A percentile compares a stretch with the other conserved stretches of the same genome.
Conservation (phyloP, 2,113 vertebrate species). For the Archilochus colubris region DNA sequence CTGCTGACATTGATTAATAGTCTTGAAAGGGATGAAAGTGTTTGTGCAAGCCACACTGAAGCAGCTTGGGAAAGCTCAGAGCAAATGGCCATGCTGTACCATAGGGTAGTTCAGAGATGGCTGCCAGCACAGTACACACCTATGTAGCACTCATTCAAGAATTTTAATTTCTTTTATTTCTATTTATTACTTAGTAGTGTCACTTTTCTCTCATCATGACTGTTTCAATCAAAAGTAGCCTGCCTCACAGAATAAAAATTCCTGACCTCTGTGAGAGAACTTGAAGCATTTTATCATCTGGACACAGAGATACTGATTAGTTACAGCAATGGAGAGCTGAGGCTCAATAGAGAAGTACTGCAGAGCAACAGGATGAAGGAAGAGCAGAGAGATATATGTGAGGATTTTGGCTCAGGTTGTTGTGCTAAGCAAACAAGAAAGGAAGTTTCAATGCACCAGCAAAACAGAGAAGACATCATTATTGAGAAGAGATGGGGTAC, state of each 20-base stretch:
- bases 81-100: background rate
- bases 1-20: background rate
- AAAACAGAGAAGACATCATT: background rate
- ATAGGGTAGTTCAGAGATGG: background rate
- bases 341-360: background rate
- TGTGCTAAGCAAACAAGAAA: background rate
- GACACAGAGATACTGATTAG: background rate
- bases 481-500: background rate
- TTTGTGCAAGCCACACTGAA: background rate
- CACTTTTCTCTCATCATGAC: background rate
- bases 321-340: background rate
- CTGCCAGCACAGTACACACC: background rate
- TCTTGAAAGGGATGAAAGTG: background rate
- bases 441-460: background rate
- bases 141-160: background rate
- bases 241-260: background rate
- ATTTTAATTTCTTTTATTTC: background rate
- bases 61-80: background rate
- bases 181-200: background rate
- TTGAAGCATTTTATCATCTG: background rate
- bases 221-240: conserved; percentile 3
- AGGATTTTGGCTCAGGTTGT: background rate
- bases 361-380: background rate
- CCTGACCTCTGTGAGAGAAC: background rate
- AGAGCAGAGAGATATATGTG: background rate